phyloP scores from a whole-genome alignment of 1,140 invertebrate species.

The Atopsyche davidsoni region DNA sequence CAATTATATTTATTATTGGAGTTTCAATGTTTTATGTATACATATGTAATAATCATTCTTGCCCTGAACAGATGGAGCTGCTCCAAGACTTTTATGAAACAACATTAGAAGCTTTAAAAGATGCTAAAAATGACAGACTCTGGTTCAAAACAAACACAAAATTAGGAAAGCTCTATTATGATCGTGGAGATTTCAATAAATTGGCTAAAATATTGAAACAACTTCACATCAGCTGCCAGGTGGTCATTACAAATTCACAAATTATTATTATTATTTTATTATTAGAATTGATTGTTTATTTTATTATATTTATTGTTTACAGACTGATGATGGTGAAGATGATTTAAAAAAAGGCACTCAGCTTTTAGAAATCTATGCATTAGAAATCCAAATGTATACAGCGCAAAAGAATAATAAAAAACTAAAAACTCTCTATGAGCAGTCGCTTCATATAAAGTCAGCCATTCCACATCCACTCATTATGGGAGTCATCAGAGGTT shows the following conservation, averaged over 20 bases:
- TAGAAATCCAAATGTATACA: constrained; percentile 99
- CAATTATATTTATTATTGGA: constrained; percentile 5
- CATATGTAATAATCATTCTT: no score
- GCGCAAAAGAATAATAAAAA: constrained; percentile 99
- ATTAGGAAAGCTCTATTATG: constrained; percentile 97
- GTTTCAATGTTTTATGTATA: constrained; percentile 6
- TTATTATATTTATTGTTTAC: constrained; percentile 31
- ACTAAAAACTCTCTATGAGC: constrained; percentile 95
- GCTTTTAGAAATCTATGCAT: constrained; percentile 94
- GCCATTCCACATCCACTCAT: constrained; percentile 99
- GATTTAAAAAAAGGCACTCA: constrained; percentile 99
- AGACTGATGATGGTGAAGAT: constrained; percentile 99
- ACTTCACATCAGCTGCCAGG: constrained; percentile 94
- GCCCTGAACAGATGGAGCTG: constrained; percentile 83
- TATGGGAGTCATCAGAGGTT: constrained; percentile 98
- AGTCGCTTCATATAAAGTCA: constrained; percentile 97
- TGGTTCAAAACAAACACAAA: constrained; percentile 99
- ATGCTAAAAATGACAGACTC: constrained; percentile 97
- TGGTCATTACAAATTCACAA: constrained; percentile 35
- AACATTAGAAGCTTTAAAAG: constrained; percentile 94
- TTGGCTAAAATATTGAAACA: constrained; percentile 96
- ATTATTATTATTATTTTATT: constrained; percentile 5
- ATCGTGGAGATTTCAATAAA: constrained; percentile 91
- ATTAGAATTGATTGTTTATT: constrained; percentile 4
- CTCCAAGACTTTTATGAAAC: constrained; percentile 99